Conservation (phyloP, 2,113 vertebrate species). For the Phainopepla nitens region DNA sequence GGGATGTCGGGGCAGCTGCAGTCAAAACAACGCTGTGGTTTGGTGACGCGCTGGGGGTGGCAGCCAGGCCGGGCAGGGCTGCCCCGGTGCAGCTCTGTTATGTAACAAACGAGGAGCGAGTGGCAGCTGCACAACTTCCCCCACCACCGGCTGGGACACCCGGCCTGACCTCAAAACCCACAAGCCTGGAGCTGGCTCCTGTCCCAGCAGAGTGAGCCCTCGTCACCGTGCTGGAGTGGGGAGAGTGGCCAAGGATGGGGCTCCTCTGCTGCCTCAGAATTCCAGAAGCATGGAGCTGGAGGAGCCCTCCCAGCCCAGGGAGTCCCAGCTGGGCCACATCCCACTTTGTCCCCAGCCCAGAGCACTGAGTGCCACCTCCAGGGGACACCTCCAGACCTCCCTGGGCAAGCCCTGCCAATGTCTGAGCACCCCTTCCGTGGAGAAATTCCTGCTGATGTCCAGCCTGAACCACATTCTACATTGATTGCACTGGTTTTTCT, state of each 20-base stretch:
- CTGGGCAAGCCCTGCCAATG: neutral
- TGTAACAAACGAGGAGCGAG: neutral
- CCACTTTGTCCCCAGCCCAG: neutral
- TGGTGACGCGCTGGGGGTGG: neutral
- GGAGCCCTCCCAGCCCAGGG: rapidly evolving
- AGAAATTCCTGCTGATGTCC: neutral
- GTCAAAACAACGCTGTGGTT: conserved; percentile 48
- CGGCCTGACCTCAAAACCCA: conserved; percentile 16
- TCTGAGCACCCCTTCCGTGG: neutral
- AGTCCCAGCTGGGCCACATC: neutral
- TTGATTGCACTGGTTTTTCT: rapidly evolving
- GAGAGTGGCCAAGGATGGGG: rapidly evolving
- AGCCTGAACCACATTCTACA: neutral
- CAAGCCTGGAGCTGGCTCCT: neutral
- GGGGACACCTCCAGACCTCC: neutral
- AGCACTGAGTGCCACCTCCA: rapidly evolving
- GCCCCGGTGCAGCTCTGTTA: neutral
- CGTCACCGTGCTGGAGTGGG: neutral
- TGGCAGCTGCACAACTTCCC: conserved; percentile 1
- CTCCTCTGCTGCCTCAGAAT: neutral
- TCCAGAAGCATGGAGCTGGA: neutral
- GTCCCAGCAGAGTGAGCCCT: neutral
- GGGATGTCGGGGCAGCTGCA: neutral
- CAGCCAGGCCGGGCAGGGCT: neutral
- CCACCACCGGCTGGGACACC: neutral